Conservation (phyloP, 2,888 invertebrate genomes). For the Chrysolina oricalcia region DNA sequence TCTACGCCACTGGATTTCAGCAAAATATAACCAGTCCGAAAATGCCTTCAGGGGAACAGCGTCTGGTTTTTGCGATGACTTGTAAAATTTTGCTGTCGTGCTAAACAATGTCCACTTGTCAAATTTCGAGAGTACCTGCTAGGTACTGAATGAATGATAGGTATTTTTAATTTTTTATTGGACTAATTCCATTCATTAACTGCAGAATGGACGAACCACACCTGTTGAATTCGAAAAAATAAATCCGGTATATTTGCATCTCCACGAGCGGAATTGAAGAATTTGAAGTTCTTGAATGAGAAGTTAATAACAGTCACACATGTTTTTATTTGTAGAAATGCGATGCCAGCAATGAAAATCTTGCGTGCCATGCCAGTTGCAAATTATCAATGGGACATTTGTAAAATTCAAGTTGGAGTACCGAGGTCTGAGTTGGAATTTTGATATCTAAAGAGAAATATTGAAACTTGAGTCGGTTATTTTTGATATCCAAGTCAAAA, state of each 20-base stretch:
- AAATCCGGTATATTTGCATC: not conserved
- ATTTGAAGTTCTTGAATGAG: not conserved
- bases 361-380: no score
- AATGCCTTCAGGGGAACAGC: not conserved
- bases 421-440: no score
- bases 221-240: slow-evolving; percentile 7
- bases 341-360: not conserved
- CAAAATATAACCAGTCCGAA: slow-evolving; percentile 6
- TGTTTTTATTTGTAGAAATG: not conserved
- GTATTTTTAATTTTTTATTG: slow-evolving; percentile 4
- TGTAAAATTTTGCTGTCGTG: slow-evolving; percentile 35
- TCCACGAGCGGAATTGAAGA: not conserved
- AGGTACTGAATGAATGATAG: slow-evolving; percentile 10
- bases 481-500: no score
- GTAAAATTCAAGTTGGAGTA: no score
- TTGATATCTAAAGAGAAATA: no score
- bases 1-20: slow-evolving; percentile 3
- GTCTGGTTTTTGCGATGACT: slow-evolving; percentile 27
- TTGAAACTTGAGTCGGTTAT: no score
- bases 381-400: no score
- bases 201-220: slow-evolving; percentile 18
- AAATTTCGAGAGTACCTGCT: slow-evolving; percentile 38
- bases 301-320: not conserved
- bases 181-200: slow-evolving; percentile 16
- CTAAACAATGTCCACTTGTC: slow-evolving; percentile 41